Conservation (phyloP, 2,113 vertebrate species). For the Hemicordylus capensis region DNA sequence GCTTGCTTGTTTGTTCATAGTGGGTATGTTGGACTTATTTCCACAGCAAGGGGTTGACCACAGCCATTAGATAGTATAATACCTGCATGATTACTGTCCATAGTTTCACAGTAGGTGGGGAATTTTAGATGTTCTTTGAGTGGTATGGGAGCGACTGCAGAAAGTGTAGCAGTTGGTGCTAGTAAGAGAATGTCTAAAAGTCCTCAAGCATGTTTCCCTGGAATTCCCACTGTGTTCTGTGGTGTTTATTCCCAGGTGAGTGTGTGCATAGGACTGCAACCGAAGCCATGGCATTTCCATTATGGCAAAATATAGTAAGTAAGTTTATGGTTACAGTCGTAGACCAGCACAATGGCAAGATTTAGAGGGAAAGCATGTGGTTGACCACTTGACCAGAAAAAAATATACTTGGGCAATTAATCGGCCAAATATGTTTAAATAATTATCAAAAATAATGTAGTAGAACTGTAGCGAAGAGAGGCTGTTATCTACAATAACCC, state of each 20-base stretch:
- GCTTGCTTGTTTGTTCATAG: constrained; percentile 33
- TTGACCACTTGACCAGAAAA: background rate
- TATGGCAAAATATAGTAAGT: background rate
- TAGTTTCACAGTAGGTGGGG: background rate
- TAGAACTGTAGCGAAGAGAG: background rate
- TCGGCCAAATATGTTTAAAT: no score
- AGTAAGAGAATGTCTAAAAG: background rate
- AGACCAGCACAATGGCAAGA: background rate
- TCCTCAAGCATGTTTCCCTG: background rate
- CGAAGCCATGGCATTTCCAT: background rate
- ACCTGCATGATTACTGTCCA: background rate
- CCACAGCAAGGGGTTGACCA: background rate
- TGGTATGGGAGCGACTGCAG: background rate
- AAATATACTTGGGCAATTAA: background rate
- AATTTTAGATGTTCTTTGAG: background rate
- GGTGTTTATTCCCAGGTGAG: constrained; percentile 13
- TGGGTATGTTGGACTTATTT: constrained; percentile 23
- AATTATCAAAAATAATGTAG: background rate
- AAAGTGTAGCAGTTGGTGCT: background rate
- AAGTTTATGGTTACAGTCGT: no score
- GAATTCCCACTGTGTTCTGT: background rate
- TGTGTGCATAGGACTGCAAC: background rate
- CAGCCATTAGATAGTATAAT: background rate
- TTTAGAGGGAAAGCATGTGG: no score
- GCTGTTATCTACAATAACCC: no score